Evolutionary conservation across 2,113 vertebrate genomes (phyloP), one percentile per base, ranked within the genome.

Genomic region (Bubalus kerabau): DNA sequence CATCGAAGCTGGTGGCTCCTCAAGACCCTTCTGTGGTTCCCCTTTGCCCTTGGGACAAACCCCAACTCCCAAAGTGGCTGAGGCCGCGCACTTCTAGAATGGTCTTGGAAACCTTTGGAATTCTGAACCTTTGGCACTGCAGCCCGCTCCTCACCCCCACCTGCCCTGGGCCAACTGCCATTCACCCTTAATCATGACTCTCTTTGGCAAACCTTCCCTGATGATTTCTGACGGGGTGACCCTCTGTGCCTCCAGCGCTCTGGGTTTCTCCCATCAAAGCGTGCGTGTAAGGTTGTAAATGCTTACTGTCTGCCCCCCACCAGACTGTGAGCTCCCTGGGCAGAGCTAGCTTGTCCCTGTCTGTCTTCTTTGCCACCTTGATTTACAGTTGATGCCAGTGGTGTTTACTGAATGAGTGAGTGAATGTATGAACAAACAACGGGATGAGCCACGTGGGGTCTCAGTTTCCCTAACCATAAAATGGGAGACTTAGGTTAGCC

Each of bases 231-330:
- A 67, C 0, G 9, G 56, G 16, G 23, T 40, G n/a, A 57, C 80
- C 46, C n/a, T 50, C 36, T 10, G 4, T 56, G 67, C 24, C 48
- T 78, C 46, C 23, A 59, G 57, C 3, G 9, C 15, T 64, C 16
- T 7, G 21, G 4, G 13, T 14, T 67, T 59, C n/a, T 23, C 50
- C 40, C 3, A 10, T 62, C 60, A 57, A 16, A 71, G 57, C 23
- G 67, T 5, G 14, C 0, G 0, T 9, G 40, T 36, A 36, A 59
- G n/a, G 11, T 4, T 67, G 46, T 59, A 28, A 83, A 7, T 28
- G 32, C 81, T 36, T 23, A 60, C 14, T 88, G n/a, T 82, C 87
- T 86, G 56, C 32, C 60, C 30, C 90, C 48, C 23, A 24, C 21
- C 16, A 43, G 86, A 23, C 36, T 3, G 4, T 13, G 59, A 71